A percentile compares a stretch with the other conserved stretches of the same genome.
Evolutionary conservation across 2,888 invertebrate species (phyloP).

Genomic region (Dynastes hyllus): DNA sequence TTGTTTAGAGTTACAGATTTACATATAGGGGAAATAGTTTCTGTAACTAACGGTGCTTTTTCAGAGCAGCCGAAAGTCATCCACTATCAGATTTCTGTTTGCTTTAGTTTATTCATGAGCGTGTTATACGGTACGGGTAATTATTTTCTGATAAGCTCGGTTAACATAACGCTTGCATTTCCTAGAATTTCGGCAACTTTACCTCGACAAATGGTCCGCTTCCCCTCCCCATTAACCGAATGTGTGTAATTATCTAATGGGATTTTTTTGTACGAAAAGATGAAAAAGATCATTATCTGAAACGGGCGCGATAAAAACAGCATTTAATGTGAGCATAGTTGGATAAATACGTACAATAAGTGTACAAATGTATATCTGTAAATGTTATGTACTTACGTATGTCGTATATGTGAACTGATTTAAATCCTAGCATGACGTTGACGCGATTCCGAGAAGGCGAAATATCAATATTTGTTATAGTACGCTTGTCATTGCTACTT

Average conservation of each 20-base stretch:
- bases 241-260: constrained; percentile 46
- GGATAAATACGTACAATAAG: background rate
- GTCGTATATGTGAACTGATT: background rate
- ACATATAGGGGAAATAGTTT: constrained; percentile 19
- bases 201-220: constrained; percentile 9
- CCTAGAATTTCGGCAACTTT: constrained; percentile 39
- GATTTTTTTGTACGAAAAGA: constrained; percentile 45
- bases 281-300: constrained; percentile 42
- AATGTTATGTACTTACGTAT: background rate
- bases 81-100: background rate
- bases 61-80: background rate
- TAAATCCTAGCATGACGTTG: background rate
- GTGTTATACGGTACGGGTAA: constrained; percentile 1
- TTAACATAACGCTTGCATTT: constrained; percentile 25
- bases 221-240: constrained; percentile 32
- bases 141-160: constrained; percentile 39
- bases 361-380: background rate
- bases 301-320: constrained; percentile 25
- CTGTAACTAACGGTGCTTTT: background rate
- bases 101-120: constrained; percentile 9
- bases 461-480: constrained; percentile 31
- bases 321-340: constrained; percentile 13
- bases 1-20: constrained; percentile 24
- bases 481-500: constrained; percentile 8
- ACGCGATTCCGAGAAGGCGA: constrained; percentile 15